Evolutionary conservation across 1,140 invertebrate species (phyloP).

Genomic region (Thalassaphorura encarpata): DNA sequence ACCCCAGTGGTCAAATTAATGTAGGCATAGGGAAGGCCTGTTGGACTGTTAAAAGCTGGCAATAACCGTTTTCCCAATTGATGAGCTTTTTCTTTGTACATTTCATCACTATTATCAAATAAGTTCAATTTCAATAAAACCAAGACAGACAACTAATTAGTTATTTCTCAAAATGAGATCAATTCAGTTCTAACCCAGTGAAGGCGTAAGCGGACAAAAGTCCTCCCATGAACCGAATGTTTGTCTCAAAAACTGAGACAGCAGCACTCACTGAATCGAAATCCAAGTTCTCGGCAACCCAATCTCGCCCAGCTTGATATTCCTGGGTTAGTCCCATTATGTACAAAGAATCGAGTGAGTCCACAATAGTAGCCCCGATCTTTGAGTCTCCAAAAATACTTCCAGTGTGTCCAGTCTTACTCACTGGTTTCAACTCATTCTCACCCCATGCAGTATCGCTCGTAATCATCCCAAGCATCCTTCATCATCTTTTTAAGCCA

Average conservation of each 20-base stretch:
- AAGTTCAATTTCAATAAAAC: too few relatives aligned
- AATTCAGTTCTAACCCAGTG: slow-evolving; percentile 43
- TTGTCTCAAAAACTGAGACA: slow-evolving; percentile 95
- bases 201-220: slow-evolving; percentile 44
- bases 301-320: slow-evolving; percentile 44
- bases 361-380: slow-evolving; percentile 47
- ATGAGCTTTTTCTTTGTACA: slow-evolving; percentile 38
- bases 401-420: slow-evolving; percentile 75
- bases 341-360: slow-evolving; percentile 45
- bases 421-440: slow-evolving; percentile 88
- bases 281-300: slow-evolving; percentile 67
- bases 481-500: slow-evolving; percentile 66
- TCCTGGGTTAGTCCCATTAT: slow-evolving; percentile 45
- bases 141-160: too few relatives aligned
- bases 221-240: slow-evolving; percentile 78
- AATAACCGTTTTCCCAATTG: slow-evolving; percentile 84
- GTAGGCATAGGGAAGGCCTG: slow-evolving; percentile 89
- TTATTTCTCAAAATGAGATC: too few relatives aligned
- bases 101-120: too few relatives aligned
- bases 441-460: slow-evolving; percentile 94
- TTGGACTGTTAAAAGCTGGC: slow-evolving; percentile 94
- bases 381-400: slow-evolving; percentile 78
- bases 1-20: slow-evolving; percentile 56
- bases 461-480: slow-evolving; percentile 92
- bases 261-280: slow-evolving; percentile 70